These are phyloP conservation scores for Dicrurus megarhynchus DNA, from an alignment of 2,113 vertebrate genomes.

Conservation along the genomic window DNA sequence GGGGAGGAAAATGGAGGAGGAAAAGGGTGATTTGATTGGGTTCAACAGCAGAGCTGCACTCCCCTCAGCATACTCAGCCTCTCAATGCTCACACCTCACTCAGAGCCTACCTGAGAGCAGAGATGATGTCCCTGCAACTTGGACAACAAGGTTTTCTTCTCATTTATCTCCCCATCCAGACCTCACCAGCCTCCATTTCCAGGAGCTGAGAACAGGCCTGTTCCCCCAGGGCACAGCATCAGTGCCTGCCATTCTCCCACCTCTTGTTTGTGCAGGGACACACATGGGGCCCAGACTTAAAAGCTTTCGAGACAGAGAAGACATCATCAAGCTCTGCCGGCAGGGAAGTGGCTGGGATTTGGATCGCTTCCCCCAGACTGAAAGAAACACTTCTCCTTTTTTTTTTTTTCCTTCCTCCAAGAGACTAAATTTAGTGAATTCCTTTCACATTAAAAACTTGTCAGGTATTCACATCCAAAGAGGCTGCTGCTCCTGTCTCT, in stretches of 20 bases:
- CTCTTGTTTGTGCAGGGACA: constrained; percentile 18
- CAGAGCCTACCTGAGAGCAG: not conserved
- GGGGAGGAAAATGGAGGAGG: not conserved
- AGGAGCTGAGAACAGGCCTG: rapidly evolving
- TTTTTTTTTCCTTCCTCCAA: not conserved
- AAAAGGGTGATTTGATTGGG: not conserved
- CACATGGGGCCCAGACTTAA: constrained; percentile 25
- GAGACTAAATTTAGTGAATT: constrained; percentile 66
- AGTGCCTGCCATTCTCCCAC: not conserved
- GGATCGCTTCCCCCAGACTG: constrained; percentile 19
- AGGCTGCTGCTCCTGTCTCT: constrained; percentile 44
- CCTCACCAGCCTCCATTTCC: not conserved
- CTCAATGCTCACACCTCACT: not conserved
- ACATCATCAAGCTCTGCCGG: not conserved
- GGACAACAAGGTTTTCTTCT: not conserved
- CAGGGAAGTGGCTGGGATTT: constrained; percentile 45
- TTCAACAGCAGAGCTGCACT: not conserved
- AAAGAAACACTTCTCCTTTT: not conserved
- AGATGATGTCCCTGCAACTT: rapidly evolving
- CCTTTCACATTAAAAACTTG: constrained; percentile 66
- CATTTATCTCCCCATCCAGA: not conserved
- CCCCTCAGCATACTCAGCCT: not conserved
- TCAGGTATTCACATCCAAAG: constrained; percentile 65
- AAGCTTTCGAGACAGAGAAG: constrained; percentile 42
- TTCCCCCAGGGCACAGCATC: not conserved